Base-by-base conservation (phyloP, 2,888 invertebrate species). In the Cataglyphis rosenhaueri region DNA sequence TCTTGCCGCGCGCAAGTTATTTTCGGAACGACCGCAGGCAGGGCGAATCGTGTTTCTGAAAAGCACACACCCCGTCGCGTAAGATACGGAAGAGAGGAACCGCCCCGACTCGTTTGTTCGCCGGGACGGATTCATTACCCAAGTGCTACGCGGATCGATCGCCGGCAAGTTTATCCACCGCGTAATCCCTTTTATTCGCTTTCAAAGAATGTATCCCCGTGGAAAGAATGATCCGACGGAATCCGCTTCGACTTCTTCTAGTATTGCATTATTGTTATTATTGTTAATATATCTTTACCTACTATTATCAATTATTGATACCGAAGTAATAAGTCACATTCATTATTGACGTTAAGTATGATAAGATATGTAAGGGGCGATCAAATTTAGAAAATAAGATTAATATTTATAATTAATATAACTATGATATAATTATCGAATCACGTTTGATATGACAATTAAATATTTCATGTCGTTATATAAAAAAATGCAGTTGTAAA, bases 131-230 rank as follows among this genome's bases (percentile, higher is more conserved):
- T 70, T 78, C 78, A 78, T 78, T 70, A 70, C 70, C 59, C 44
- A 59, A 70, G 44, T 55, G 66, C 55, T 59, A 21, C 59, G 66
- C 52, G 71, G 59, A 78, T 78, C 78, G 78, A 78, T 78, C 78
- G 78, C 55, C 70, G 78, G 59, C 78, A 78, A 78, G 78, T 78
- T 78, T 78, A 78, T 78, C 70, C 78, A 70, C 44, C 59, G 59
- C 57, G 44, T 78, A 78, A 78, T 78, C 78, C 71, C 78, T 59
- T 78, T 78, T 78, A 78, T 78, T 78, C 59, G 70, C 44, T 61
- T 70, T 48, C 59, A 78, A 78, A 78, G 78, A 59, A 25, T 44
- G 78, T 66, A 78, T 44, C 18, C 8, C 57, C 44, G 44, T 21
- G 59, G 71, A 44, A 78, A 25, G 59, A 78, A 70, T 44, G 71